A percentile compares a stretch with the other conserved stretches of the same genome.
These are phyloP conservation scores for Chromis chromis DNA, from an alignment of 2,797 vertebrate genomes.

Conservation along the genomic window DNA sequence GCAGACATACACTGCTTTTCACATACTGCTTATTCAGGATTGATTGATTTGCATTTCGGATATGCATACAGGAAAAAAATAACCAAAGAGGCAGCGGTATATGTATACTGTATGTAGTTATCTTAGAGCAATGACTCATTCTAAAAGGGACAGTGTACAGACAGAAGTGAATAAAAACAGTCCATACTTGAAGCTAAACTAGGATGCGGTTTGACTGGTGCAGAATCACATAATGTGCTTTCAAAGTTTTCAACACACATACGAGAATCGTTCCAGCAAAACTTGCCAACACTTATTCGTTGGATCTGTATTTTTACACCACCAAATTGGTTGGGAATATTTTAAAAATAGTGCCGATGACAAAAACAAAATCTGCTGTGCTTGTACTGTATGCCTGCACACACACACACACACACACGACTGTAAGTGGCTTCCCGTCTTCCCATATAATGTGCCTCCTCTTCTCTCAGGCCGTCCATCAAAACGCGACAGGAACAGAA, in stretches of 20 bases:
- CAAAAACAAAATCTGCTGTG: slow-evolving; percentile 53
- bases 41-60: slow-evolving; percentile 31
- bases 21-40: slow-evolving; percentile 3
- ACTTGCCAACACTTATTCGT: slow-evolving; percentile 54
- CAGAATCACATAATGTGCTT: slow-evolving; percentile 61
- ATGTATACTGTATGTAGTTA: slow-evolving; percentile 22
- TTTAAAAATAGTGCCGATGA: slow-evolving; percentile 58
- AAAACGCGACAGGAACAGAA: slow-evolving; percentile 76
- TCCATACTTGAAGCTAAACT: slow-evolving; percentile 57
- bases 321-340: slow-evolving; percentile 45
- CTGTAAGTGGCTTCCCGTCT: slow-evolving; percentile 42
- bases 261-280: slow-evolving; percentile 49
- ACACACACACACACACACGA: slow-evolving; percentile 5
- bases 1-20: slow-evolving; percentile 15
- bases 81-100: slow-evolving; percentile 5
- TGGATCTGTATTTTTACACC: slow-evolving; percentile 56
- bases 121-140: slow-evolving; percentile 44
- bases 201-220: slow-evolving; percentile 61
- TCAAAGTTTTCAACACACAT: slow-evolving; percentile 55
- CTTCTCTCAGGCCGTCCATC: slow-evolving; percentile 64
- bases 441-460: slow-evolving; percentile 48
- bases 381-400: slow-evolving; percentile 29
- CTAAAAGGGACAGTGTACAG: slow-evolving; percentile 38
- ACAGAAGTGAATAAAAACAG: slow-evolving; percentile 64
- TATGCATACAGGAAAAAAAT: not conserved